phyloP scores from a whole-genome alignment of 2,888 invertebrate species.

The Notodonta ziczac region DNA sequence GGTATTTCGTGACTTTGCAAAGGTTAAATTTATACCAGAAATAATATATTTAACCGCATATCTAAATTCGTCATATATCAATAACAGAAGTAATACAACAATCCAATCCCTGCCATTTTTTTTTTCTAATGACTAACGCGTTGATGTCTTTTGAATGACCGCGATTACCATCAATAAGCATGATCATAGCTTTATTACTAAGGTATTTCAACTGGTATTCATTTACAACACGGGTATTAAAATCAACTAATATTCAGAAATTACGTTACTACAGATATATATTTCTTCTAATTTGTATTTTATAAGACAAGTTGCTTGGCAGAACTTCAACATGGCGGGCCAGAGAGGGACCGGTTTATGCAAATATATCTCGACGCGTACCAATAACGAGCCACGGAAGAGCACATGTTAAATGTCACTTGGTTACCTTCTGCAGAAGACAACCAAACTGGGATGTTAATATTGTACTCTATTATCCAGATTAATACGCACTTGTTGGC shows the following conservation, averaged over 20 bases:
- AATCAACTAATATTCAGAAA: too few species aligned
- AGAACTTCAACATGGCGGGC: constrained; percentile 48
- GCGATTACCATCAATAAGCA: constrained; percentile 14
- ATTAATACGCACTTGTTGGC: not conserved
- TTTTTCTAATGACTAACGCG: constrained; percentile 27
- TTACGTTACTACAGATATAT: too few species aligned
- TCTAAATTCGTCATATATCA: not conserved
- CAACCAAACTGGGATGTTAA: constrained; percentile 11
- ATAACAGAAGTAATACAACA: not conserved
- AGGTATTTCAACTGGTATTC: too few species aligned
- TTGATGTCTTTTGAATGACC: constrained; percentile 51
- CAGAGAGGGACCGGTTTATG: constrained; percentile 61
- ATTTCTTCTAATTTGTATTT: too few species aligned
- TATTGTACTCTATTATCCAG: not conserved
- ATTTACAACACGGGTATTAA: too few species aligned
- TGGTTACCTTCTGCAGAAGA: constrained; percentile 66
- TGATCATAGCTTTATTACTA: constrained; percentile 8
- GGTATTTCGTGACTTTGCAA: not conserved
- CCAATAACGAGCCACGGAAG: constrained; percentile 59
- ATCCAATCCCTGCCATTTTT: not conserved
- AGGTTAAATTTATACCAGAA: not conserved
- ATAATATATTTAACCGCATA: not conserved
- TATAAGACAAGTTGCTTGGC: constrained; percentile 15
- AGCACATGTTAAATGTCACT: constrained; percentile 71
- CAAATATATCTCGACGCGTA: constrained; percentile 45